Conservation (phyloP, 1,140 invertebrate genomes). For the Pachypeltis micranthus region DNA sequence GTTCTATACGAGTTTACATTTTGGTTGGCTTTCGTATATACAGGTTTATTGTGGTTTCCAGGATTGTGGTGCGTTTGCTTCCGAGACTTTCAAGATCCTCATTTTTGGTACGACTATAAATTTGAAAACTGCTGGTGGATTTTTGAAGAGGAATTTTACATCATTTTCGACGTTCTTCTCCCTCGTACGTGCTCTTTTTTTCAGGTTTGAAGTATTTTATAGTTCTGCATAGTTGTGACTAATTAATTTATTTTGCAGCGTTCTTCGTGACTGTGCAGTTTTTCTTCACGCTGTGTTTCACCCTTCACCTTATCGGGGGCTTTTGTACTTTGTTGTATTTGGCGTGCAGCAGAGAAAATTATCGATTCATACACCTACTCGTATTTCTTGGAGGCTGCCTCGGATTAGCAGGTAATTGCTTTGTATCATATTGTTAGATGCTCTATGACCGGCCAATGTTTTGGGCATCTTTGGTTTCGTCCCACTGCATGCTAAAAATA, state of each 20-base stretch:
- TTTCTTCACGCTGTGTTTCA: constrained; percentile 77
- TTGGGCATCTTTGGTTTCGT: no score
- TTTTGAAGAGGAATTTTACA: constrained; percentile 85
- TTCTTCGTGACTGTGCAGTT: constrained; percentile 90
- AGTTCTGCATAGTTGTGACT: background rate
- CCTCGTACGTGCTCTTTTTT: constrained; percentile 38
- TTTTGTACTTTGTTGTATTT: constrained; percentile 60
- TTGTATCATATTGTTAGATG: no score
- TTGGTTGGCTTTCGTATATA: constrained; percentile 14
- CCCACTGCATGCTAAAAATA: no score
- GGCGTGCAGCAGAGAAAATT: constrained; percentile 62
- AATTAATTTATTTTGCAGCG: constrained; percentile 40
- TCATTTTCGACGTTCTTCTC: constrained; percentile 67
- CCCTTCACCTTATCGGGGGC: constrained; percentile 56
- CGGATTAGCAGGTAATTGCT: constrained; percentile 50
- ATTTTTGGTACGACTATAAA: constrained; percentile 63
- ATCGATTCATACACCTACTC: constrained; percentile 60
- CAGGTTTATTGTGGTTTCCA: no score
- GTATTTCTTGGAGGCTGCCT: constrained; percentile 59
- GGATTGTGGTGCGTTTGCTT: constrained; percentile 92
- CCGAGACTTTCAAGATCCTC: constrained; percentile 63
- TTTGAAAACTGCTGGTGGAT: constrained; percentile 84
- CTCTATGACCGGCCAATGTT: no score
- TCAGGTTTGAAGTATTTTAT: background rate
- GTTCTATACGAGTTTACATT: constrained; percentile 11